Evolutionary conservation across 1,140 invertebrate species (phyloP), one percentile per base, ranked within the genome.

Genomic region (Portunus trituberculatus): DNA sequence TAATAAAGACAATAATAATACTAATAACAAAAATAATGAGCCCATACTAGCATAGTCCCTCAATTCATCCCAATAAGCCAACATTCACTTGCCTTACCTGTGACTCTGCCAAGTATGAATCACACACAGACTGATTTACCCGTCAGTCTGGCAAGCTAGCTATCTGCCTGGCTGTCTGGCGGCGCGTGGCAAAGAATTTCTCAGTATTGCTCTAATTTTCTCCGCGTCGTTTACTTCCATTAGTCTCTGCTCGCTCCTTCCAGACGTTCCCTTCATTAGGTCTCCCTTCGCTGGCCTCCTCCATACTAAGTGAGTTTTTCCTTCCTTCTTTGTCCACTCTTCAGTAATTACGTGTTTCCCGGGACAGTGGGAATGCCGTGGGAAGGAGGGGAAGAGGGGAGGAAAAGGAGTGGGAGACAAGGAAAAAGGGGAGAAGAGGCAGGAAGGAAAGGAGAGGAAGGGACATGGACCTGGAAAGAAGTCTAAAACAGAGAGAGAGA

Each of bases 251-350:
- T n/a, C n/a, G 20, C 67, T 76, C 67, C 67, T 76, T 25, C 20
- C 67, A 76, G 20, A 76, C 67, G n/a, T 25, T 76, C 20, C 67
- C 20, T 76, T 76, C 67, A 76, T 76, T 76, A 76, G 25, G 20
- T 76, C 67, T 25, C 67, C n/a, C 67, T 76, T 76, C 67, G 20
- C 20, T n/a, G 4, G 67, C 6, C n/a, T 76, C 67, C n/a, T n/a
- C 67, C 67, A 76, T 76, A 76, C 67, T 76, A 76, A 76, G n/a
- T 76, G 6, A 76, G 67, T 76, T 76, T 76, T 59, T 76, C 67
- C n/a, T 20, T 76, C 67, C 67, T 76, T 76, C 67, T 76, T 76
- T 76, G 20, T 76, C 67, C 25, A n/a, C 67, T n/a, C 25, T 76
- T 20, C 20, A 76, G 67, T 76, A 76, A 76, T 76, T 76, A 76